phyloP scores from a whole-genome alignment of 2,888 invertebrate species.

The Drosophila meridiana region DNA sequence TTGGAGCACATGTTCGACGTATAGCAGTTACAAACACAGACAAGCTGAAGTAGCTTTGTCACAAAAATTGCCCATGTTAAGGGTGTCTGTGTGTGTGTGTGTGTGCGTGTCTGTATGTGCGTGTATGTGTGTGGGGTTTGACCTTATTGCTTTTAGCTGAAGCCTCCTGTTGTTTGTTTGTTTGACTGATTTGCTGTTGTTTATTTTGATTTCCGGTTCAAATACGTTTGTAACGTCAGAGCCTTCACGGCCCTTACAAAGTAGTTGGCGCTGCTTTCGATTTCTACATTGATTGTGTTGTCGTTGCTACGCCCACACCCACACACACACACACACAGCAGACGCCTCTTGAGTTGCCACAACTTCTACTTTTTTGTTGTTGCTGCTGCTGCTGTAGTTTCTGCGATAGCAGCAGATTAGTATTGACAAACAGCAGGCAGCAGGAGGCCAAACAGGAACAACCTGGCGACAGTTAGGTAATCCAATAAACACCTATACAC shows the following conservation, averaged over 20 bases:
- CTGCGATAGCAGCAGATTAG: slow-evolving; percentile 64
- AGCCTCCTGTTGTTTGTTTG: slow-evolving; percentile 65
- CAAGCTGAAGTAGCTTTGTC: slow-evolving; percentile 54
- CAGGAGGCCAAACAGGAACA: slow-evolving; percentile 32
- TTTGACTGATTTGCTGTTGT: slow-evolving; percentile 78
- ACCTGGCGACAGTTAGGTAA: slow-evolving; percentile 61
- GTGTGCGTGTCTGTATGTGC: neutral
- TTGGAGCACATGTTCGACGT: slow-evolving; percentile 51
- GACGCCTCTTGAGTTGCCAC: slow-evolving; percentile 1
- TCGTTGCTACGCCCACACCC: slow-evolving; percentile 26
- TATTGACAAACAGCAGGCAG: slow-evolving; percentile 74
- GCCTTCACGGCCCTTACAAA: slow-evolving; percentile 42
- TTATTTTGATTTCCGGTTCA: slow-evolving; percentile 79
- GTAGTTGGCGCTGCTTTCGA: slow-evolving; percentile 67
- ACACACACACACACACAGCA: neutral
- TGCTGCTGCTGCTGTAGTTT: slow-evolving; percentile 24
- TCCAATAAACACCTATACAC: slow-evolving; percentile 68
- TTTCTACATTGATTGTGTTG: slow-evolving; percentile 76
- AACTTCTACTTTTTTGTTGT: neutral
- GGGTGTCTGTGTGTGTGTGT: neutral
- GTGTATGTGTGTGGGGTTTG: slow-evolving; percentile 13
- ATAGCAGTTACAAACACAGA: slow-evolving; percentile 12
- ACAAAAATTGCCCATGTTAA: slow-evolving; percentile 64
- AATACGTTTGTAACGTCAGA: slow-evolving; percentile 52
- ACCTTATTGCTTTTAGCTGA: slow-evolving; percentile 75